phyloP scores from a whole-genome alignment of 1,140 invertebrate species.

The Drosophila sp. region DNA sequence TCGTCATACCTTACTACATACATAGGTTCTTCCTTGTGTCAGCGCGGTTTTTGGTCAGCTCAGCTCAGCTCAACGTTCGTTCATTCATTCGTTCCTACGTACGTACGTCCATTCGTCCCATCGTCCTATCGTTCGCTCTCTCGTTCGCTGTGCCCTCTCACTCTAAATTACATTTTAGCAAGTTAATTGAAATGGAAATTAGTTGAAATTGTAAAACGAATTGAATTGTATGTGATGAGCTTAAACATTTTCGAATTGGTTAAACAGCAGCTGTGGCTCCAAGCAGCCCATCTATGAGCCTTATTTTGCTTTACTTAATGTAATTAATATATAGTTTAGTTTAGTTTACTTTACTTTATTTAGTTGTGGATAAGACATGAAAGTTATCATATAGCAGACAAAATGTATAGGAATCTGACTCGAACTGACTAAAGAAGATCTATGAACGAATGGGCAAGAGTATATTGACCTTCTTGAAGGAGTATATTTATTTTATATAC shows the following conservation, averaged over 20 bases:
- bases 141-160: slow-evolving; percentile 28
- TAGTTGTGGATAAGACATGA: too few species aligned
- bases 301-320: too few species aligned
- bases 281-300: neutral
- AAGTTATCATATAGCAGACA: too few species aligned
- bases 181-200: slow-evolving; percentile 83
- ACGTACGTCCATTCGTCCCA: slow-evolving; percentile 21
- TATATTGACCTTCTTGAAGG: too few species aligned
- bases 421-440: too few species aligned
- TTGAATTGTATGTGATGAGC: slow-evolving; percentile 83
- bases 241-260: slow-evolving; percentile 79
- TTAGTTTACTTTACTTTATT: too few species aligned
- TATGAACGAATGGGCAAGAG: too few species aligned
- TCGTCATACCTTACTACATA: slow-evolving; percentile 16
- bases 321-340: too few species aligned
- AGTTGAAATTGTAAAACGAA: slow-evolving; percentile 83
- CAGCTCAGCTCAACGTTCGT: too few species aligned
- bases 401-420: too few species aligned
- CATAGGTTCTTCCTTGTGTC: slow-evolving; percentile 33
- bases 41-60: slow-evolving; percentile 60
- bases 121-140: neutral
- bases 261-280: slow-evolving; percentile 47
- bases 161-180: slow-evolving; percentile 83
- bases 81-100: slow-evolving; percentile 5
- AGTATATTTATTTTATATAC: too few species aligned